Evolutionary conservation across 2,113 vertebrate species (phyloP).

Genomic region (Megaceryle torquata): DNA sequence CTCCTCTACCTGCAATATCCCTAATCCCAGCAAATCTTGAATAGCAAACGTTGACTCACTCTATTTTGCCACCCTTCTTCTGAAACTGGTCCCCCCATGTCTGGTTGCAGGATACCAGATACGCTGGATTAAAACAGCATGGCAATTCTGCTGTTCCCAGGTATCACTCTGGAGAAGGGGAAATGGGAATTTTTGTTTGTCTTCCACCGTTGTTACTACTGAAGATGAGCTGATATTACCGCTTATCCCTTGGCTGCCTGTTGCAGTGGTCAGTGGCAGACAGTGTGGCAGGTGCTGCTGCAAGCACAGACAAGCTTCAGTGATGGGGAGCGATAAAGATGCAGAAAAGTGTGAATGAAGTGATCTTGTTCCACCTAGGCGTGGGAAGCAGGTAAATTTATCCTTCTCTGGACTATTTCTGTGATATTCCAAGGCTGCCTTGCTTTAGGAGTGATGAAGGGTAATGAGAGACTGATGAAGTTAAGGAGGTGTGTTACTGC

Average conservation of each 20-base stretch:
- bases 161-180: neutral
- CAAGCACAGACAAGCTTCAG: slow-evolving; percentile 12
- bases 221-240: neutral
- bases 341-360: neutral
- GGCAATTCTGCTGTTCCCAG: neutral
- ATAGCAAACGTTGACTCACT: neutral
- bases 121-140: neutral
- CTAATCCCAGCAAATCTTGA: neutral
- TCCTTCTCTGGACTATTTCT: neutral
- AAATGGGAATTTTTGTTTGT: neutral
- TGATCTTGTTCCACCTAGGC: neutral
- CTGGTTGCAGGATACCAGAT: neutral
- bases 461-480: neutral
- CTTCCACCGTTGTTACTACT: neutral
- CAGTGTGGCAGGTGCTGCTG: slow-evolving; percentile 13
- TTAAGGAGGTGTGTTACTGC: neutral
- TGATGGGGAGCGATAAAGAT: neutral
- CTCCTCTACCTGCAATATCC: neutral
- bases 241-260: slow-evolving; percentile 16
- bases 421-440: neutral
- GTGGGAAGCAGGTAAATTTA: neutral
- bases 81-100: neutral
- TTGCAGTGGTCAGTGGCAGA: slow-evolving; percentile 13
- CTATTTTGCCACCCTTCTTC: neutral
- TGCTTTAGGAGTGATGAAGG: neutral